Base-by-base conservation (phyloP, 2,888 invertebrate genomes). In the Chouioia cunea region DNA sequence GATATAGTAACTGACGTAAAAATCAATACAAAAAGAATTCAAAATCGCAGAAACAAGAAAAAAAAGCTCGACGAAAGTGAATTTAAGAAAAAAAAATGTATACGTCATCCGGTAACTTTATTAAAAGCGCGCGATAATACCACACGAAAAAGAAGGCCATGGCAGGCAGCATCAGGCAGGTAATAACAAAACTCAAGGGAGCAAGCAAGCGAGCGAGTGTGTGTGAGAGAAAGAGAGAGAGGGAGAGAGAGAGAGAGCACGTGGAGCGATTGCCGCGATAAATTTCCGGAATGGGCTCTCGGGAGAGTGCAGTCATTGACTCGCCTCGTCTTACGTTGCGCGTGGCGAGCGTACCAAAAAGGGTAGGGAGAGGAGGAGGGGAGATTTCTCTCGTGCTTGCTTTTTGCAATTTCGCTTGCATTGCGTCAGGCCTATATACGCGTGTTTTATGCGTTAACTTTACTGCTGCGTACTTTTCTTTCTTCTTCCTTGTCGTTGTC, bases 201-300 rank as follows among this genome's bases (percentile, higher is more conserved):
- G 50, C 2, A 16, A 18, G 50, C 2, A 50, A 2, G 48, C 4
- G 48, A 44, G 47, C 10, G 52, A 6, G 12, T 8, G 62, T 71
- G 70, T 76, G 74, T 69, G 64, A 72, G 73, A 12, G 12, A 46
- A 44, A 27, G 22, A 1, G n/a, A 20, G 47, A 14, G 18, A 14
- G 8, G 10, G 44, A 8, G 36, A 44, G 15, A 46, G 16, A 15
- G 16, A 48, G 48, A 48, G 8, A 18, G 18, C 16, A 50, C 10
- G n/a, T 56, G 14, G 14, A 56, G 56, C 36, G 56, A 27, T 23
- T 16, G 56, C 16, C 52, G 52, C 52, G 52, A 52, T 52, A 52
- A 52, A 52, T 52, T 52, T 52, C 20, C 18, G 10, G 52, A 18
- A 52, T 18, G 16, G 52, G 27, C 27, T 27, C 18, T 52, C 52